Base-by-base conservation (phyloP, 2,888 invertebrate species). In the Pterobdella sp. region DNA sequence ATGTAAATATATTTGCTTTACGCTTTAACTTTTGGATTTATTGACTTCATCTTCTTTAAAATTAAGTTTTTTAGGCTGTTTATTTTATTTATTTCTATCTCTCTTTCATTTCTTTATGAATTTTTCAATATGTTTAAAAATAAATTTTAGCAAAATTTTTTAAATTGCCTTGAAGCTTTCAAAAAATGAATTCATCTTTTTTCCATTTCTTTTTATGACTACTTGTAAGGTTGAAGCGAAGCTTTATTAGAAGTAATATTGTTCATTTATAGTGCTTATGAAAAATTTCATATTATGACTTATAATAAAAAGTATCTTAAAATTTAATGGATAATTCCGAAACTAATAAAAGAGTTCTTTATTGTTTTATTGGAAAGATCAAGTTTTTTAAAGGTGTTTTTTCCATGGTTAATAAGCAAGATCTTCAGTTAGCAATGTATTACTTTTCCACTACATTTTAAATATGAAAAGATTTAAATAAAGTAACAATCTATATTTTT, bases 321-420 rank as follows among this genome's bases (percentile, higher is more conserved):
- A 56, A 56, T 26, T 4, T 56, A 56, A 56, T 56, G 60, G 60
- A 56, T 56, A 56, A 14, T 56, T 56, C 26, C n/a, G 26, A n/a
- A 56, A 56, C 7, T 22, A 56, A 56, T 56, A 56, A 56, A 56
- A 56, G n/a, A 18, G 3, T 22, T 18, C 26, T 56, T 56, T 56
- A 56, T 56, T 56, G 26, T 56, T 56, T 56, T 18, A 56, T 26
- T 56, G n/a, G n/a, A 22, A 22, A 14, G n/a, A 4, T 56, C 18
- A 56, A 56, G n/a, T n/a, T n/a, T n/a, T n/a, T n/a, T n/a, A n/a
- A n/a, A n/a, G n/a, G n/a, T n/a, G n/a, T n/a, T n/a, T n/a, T n/a
- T n/a, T n/a, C n/a, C n/a, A n/a, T n/a, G n/a, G n/a, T n/a, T n/a
- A n/a, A n/a, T n/a, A n/a, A n/a, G n/a, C n/a, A n/a, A n/a, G n/a